phyloP scores from a whole-genome alignment of 2,113 vertebrate species.

The Corvus hawaiiensis region DNA sequence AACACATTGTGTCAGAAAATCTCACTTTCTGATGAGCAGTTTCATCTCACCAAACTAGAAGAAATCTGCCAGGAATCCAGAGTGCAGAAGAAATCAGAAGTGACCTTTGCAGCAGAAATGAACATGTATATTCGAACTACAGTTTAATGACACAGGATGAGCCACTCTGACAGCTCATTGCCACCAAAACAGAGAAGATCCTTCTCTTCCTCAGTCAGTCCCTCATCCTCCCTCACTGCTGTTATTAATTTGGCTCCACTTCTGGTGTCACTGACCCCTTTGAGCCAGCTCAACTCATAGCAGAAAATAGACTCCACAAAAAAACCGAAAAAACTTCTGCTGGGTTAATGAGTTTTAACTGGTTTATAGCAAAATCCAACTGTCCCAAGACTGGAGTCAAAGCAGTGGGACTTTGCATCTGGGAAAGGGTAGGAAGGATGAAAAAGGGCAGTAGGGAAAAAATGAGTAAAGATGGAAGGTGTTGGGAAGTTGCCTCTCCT shows the following conservation, averaged over 20 bases:
- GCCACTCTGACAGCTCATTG: background rate
- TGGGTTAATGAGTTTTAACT: background rate
- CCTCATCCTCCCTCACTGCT: background rate
- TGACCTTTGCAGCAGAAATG: background rate
- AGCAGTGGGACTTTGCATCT: background rate
- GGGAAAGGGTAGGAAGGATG: background rate
- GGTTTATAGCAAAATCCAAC: background rate
- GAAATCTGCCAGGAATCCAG: background rate
- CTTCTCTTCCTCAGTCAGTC: background rate
- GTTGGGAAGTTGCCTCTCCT: background rate
- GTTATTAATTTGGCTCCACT: background rate
- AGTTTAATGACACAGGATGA: background rate
- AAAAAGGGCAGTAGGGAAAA: background rate
- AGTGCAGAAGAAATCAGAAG: background rate
- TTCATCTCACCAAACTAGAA: background rate
- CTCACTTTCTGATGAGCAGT: background rate
- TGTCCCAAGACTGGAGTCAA: background rate
- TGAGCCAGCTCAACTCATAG: background rate
- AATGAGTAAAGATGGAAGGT: background rate
- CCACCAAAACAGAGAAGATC: background rate
- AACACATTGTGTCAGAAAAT: background rate
- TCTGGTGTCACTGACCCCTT: background rate
- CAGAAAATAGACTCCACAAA: background rate
- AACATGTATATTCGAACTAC: background rate
- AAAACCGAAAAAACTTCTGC: background rate